Evolutionary conservation across 2,113 vertebrate species (phyloP).

Genomic region (Meles meles): DNA sequence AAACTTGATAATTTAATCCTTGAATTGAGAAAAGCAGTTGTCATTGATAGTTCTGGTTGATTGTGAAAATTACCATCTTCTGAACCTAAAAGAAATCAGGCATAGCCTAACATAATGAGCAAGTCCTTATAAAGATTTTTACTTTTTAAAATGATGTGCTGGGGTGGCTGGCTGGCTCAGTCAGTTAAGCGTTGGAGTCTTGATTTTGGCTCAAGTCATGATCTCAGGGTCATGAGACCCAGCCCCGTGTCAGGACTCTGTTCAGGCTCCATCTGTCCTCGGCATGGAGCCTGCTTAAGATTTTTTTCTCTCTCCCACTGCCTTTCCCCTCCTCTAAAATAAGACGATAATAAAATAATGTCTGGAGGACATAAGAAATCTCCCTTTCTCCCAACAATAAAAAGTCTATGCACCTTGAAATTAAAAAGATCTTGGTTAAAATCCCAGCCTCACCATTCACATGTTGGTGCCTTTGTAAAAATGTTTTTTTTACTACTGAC

Average conservation of each 20-base stretch:
- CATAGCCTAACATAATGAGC: neutral
- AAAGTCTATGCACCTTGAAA: neutral
- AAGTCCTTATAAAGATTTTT: slow-evolving; percentile 19
- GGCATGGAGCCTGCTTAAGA: neutral
- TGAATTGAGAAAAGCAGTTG: slow-evolving; percentile 37
- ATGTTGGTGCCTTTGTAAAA: neutral
- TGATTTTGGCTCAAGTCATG: neutral
- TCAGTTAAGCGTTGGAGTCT: neutral
- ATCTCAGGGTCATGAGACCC: neutral
- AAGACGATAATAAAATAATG: neutral
- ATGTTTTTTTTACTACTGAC: neutral
- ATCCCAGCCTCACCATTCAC: neutral
- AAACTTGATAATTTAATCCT: neutral
- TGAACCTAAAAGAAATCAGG: slow-evolving; percentile 15
- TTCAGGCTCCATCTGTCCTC: neutral
- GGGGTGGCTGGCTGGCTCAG: neutral
- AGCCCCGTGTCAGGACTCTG: neutral
- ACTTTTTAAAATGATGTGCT: slow-evolving; percentile 9
- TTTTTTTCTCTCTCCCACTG: neutral
- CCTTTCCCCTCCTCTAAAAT: neutral
- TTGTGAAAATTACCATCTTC: slow-evolving; percentile 45
- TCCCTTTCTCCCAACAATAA: neutral
- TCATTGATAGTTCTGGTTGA: neutral
- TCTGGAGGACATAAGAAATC: neutral
- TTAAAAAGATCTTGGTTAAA: neutral